Base-by-base conservation (phyloP, 2,888 invertebrate genomes). In the Diloba caeruleocephala region DNA sequence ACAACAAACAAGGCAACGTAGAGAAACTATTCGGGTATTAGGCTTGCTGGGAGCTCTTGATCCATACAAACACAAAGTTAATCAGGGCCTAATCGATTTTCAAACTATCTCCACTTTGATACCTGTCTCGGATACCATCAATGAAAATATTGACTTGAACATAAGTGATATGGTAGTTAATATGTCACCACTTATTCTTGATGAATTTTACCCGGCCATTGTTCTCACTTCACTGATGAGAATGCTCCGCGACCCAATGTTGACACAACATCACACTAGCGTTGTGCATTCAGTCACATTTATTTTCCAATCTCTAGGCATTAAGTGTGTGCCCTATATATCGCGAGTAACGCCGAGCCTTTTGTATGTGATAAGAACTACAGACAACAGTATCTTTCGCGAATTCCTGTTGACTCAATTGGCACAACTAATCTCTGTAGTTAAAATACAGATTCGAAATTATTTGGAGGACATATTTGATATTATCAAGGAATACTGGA, bases 141-240 rank as follows among this genome's bases (percentile, higher is more conserved):
- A 95, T 29, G 96, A 96, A 63, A 84, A 80, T 62, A 82, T 88
- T 48, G 89, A 92, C 33, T 92, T 94, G 53, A 97, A 97, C 84
- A 96, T 98, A 0, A 98, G 97, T 74, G 99, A 99, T 84, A 97
- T 99, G 96, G 89, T 99, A 13, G 98, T 99, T 0, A 98, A 97
- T 79, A 98, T 99, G 98, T 96, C 97, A 25, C 96, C 97, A 0
- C 94, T 95, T 31, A 95, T 96, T 10, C 92, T 99, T 41, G 99
- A 99, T 73, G 99, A 99, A 86, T 99, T 99, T 89, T 99, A 99
- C 90, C 98, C 99, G 6, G 98, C 99, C 0, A 97, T 99, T 57
- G 98, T 99, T 0, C 97, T 99, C 51, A 97, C 98, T 0, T 98
- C 98, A 0, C 93, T 99, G 21, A 98, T 99, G 97, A 95, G 97